A percentile compares a stretch with the other conserved stretches of the same genome.
Evolutionary conservation across 2,113 vertebrate species (phyloP).

Genomic region (Pholis gunnellus): DNA sequence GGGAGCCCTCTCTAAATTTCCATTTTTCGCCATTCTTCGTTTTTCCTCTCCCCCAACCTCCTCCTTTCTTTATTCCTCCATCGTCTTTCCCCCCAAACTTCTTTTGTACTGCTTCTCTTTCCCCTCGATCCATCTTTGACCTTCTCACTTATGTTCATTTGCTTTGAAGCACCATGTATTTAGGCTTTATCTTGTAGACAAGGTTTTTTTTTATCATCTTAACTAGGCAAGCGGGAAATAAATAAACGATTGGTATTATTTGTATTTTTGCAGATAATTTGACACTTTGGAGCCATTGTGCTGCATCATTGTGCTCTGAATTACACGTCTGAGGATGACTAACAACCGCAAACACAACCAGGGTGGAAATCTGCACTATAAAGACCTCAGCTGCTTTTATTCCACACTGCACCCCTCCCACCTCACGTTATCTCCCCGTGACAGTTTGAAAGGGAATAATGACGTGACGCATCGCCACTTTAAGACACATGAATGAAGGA

Average conservation of each 20-base stretch:
- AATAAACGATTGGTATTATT: constrained; percentile 8
- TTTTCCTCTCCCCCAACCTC: not conserved
- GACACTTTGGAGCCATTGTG: constrained; percentile 18
- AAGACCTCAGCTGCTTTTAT: constrained; percentile 36
- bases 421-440: constrained; percentile 45
- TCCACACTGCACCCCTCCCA: constrained; percentile 21
- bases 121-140: not conserved
- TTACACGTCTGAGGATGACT: constrained; percentile 30
- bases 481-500: constrained; percentile 24
- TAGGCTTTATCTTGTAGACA: not conserved
- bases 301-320: constrained; percentile 21
- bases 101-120: not conserved
- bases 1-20: not conserved
- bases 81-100: not conserved
- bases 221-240: constrained; percentile 5
- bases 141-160: constrained; percentile 3
- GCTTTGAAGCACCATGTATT: not conserved
- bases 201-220: constrained; percentile 8
- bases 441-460: constrained; percentile 65
- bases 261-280: constrained; percentile 15
- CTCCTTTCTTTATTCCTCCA: not conserved
- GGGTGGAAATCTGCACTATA: constrained; percentile 29
- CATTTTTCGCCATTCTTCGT: not conserved
- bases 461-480: constrained; percentile 41
- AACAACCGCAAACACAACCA: constrained; percentile 35